These are phyloP conservation scores for Epistrophe grossulariae DNA, from an alignment of 2,888 invertebrate species.

Conservation along the genomic window DNA sequence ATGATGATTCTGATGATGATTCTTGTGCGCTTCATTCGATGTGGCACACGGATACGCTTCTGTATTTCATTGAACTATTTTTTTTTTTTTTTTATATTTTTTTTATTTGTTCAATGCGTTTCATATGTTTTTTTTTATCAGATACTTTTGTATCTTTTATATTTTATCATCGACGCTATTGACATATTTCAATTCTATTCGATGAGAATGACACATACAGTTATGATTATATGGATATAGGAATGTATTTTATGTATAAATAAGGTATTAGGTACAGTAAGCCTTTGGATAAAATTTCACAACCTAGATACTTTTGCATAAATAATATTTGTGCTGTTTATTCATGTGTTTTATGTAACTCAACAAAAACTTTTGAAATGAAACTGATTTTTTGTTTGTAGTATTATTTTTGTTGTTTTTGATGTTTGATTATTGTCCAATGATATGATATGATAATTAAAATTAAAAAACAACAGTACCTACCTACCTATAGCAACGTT, in stretches of 20 bases:
- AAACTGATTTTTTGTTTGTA: constrained; percentile 19
- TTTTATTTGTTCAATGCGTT: constrained; percentile 37
- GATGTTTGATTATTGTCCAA: neutral
- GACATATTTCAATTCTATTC: constrained; percentile 57
- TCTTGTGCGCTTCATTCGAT: constrained; percentile 51
- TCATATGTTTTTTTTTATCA: constrained; percentile 1
- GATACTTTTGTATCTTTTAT: constrained; percentile 29
- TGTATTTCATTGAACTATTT: constrained; percentile 40
- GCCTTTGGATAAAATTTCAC: constrained; percentile 34
- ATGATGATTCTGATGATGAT: constrained; percentile 37
- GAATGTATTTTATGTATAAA: neutral
- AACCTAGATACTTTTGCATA: constrained; percentile 42
- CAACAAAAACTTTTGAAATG: neutral
- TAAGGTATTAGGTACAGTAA: neutral
- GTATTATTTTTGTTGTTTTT: neutral
- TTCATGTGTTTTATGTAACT: constrained; percentile 2
- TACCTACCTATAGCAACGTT: neutral
- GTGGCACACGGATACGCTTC: constrained; percentile 46
- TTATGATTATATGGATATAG: neutral
- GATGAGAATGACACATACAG: constrained; percentile 4
- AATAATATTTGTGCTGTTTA: constrained; percentile 22
- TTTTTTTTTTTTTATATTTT: neutral
- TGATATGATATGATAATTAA: neutral
- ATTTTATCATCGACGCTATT: constrained; percentile 52
- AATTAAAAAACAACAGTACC: neutral